These are phyloP conservation scores for Dusona sp. DNA, from an alignment of 2,888 invertebrate species.

Conservation along the genomic window DNA sequence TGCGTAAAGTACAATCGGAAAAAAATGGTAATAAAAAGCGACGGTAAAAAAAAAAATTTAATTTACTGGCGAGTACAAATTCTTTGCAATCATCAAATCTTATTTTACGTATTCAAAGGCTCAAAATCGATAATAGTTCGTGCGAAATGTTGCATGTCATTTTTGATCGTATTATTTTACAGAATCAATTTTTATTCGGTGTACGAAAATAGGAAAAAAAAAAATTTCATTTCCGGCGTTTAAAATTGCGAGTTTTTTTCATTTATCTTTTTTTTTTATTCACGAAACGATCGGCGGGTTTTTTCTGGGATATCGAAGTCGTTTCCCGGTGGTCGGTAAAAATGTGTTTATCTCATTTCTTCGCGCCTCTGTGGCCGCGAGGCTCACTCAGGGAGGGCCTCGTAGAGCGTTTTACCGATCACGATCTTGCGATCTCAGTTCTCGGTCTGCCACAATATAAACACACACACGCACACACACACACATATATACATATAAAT, in stretches of 20 bases:
- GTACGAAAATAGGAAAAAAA: not conserved
- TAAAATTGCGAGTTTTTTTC: not conserved
- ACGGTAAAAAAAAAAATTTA: not conserved
- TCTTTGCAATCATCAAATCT: not conserved
- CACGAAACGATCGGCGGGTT: not conserved
- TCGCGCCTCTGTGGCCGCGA: slow-evolving; percentile 19
- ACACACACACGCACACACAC: slow-evolving; percentile 10
- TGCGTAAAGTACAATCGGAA: not conserved
- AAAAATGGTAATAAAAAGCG: not conserved
- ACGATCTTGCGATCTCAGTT: slow-evolving; percentile 63
- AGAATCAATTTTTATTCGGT: not conserved
- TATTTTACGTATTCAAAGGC: not conserved
- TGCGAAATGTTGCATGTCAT: not conserved
- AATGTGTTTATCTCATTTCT: slow-evolving; percentile 29
- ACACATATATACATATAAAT: not conserved
- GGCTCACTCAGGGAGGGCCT: slow-evolving; percentile 32
- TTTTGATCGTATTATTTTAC: not conserved
- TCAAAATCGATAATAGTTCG: not conserved
- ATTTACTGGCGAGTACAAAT: not conserved
- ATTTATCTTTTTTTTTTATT: not conserved
- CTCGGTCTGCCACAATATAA: slow-evolving; percentile 41
- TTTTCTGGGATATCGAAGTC: not conserved
- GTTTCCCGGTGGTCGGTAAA: slow-evolving; percentile 32
- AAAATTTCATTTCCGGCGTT: not conserved
- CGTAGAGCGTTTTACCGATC: slow-evolving; percentile 55